A percentile compares a stretch with the other conserved stretches of the same genome.
These are phyloP conservation scores for Mycteria americana DNA, from an alignment of 2,797 vertebrate genomes.

Conservation along the genomic window DNA sequence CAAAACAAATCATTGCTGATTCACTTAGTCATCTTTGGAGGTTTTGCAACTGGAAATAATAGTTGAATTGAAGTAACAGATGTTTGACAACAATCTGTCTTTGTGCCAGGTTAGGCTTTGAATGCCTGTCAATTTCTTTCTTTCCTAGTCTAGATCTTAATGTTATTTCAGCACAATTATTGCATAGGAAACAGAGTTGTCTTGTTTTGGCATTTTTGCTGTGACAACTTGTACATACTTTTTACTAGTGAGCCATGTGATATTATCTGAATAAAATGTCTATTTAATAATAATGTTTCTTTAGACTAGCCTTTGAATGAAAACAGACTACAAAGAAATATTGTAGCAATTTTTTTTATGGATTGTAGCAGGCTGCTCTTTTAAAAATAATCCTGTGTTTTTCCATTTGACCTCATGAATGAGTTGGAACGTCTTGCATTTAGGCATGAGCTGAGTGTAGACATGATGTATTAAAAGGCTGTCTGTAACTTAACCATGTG, in stretches of 20 bases:
- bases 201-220: neutral
- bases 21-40: neutral
- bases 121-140: neutral
- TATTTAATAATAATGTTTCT: neutral
- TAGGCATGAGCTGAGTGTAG: neutral
- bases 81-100: neutral
- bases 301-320: neutral
- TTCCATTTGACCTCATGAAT: neutral
- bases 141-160: neutral
- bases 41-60: neutral
- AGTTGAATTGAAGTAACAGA: neutral
- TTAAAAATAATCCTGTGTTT: neutral
- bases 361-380: neutral
- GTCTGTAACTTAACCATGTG: neutral
- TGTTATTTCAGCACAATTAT: neutral
- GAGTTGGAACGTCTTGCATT: rapidly evolving
- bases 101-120: neutral
- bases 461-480: neutral
- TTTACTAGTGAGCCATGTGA: neutral
- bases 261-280: neutral
- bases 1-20: neutral
- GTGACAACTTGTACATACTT: neutral
- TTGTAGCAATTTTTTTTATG: neutral
- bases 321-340: neutral
- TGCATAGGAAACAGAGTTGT: neutral